Base-by-base conservation (phyloP, 1,140 invertebrate species). In the Diachasmimorpha longicaudata region DNA sequence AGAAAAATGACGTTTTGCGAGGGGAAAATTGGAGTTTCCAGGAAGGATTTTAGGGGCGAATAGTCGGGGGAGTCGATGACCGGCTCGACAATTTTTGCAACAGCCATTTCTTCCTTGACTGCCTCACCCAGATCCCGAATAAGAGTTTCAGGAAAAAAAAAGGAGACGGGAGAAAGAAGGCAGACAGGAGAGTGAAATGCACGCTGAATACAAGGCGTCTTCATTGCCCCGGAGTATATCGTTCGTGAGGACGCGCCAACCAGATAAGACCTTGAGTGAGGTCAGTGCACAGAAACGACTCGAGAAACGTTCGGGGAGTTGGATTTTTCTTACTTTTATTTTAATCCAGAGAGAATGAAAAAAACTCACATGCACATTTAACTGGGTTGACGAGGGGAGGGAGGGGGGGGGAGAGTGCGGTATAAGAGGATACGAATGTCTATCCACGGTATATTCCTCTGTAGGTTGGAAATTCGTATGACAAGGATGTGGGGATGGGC, bases 241-340 rank as follows among this genome's bases (percentile, higher is more conserved):
- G 21, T 73, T 44, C 44, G 70, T 48, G 46, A 63, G 39, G 71
- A 68, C 37, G 52, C 48, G 46, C 37, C 69, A 44, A 16, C 39
- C 36, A 74, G 79, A 79, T 80, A 81, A 81, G 77, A 77, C 81
- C 78, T 83, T 84, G 83, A 58, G 79, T 68, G 76, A 82, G 83
- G 82, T 84, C 83, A 83, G 81, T 68, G 77, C 76, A 68, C 76
- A 70, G 44, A 76, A 66, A 76, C 48, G 70, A 69, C 36, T 37
- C 13, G 63, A 72, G 74, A 58, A 70, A 58, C 19, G 44, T 42
- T 74, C 16, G 14, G 21, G 58, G 48, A 75, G 67, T 48, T 44
- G 55, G 55, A 71, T 78, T 78, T 42, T 75, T 75, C 46, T 42
- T 69, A 14, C 39, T 72, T 46, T 67, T 25, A 48, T 42, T 48